Percentiles rank a stretch among this genome's conserved stretches.
Evolutionary conservation across 2,113 vertebrate genomes (phyloP).

Genomic region (Coracopsis vasa): DNA sequence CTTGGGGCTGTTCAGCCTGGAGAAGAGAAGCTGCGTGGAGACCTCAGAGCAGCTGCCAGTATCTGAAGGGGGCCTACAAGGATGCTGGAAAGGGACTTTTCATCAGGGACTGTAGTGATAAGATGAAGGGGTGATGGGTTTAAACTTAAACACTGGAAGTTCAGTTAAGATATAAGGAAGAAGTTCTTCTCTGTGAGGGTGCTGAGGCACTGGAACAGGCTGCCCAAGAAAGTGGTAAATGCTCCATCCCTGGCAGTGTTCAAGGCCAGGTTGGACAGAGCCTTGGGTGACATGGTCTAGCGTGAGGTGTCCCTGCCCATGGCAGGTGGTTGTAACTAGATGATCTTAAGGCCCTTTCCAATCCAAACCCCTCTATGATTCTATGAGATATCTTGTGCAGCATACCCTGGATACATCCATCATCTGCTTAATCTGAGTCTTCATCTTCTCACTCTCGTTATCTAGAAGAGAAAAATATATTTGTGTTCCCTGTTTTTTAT

Average conservation of each 20-base stretch:
- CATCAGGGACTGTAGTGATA: background rate
- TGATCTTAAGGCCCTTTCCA: background rate
- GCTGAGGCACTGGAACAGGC: background rate
- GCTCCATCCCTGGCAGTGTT: background rate
- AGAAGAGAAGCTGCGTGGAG: background rate
- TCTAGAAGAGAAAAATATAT: slow-evolving; percentile 72
- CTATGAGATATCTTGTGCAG: background rate
- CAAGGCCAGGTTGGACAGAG: background rate
- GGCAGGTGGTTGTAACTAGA: background rate
- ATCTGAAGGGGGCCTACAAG: background rate
- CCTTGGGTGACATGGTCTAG: background rate
- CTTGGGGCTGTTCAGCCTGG: background rate
- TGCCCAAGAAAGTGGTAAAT: background rate
- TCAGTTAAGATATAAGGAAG: background rate
- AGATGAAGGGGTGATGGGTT: background rate
- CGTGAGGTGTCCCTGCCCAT: background rate
- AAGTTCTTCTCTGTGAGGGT: background rate
- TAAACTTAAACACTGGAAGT: background rate
- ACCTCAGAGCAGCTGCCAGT: background rate
- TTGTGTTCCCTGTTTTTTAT: background rate
- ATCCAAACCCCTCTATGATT: background rate
- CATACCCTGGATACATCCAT: slow-evolving; percentile 94
- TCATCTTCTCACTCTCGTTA: slow-evolving; percentile 81
- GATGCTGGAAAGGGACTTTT: background rate
- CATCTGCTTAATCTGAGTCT: slow-evolving; percentile 88